phyloP scores from a whole-genome alignment of 2,113 vertebrate species.

The Chionis minor region DNA sequence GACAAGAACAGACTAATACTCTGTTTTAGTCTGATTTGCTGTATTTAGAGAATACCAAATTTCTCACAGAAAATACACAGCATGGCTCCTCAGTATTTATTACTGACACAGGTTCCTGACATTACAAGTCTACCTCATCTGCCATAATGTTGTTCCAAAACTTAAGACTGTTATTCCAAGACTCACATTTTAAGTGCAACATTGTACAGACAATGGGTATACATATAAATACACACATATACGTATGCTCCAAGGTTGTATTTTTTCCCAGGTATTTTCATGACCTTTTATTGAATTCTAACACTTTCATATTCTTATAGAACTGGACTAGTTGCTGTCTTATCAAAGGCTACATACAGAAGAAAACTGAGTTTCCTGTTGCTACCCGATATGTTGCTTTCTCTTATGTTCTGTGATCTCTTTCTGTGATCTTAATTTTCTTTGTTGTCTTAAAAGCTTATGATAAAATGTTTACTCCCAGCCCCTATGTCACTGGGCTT shows the following conservation, averaged over 20 bases:
- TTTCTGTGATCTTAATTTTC: too few species aligned
- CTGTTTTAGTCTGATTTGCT: not conserved
- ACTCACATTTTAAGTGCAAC: not conserved
- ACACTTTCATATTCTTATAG: not conserved
- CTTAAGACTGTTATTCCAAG: not conserved
- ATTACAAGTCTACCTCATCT: not conserved
- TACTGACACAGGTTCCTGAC: not conserved
- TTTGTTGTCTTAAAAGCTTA: too few species aligned
- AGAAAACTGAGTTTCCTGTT: not conserved
- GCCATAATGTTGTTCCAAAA: not conserved
- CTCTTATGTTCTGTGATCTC: too few species aligned
- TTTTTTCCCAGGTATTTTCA: not conserved
- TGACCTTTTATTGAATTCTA: not conserved
- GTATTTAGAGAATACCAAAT: not conserved
- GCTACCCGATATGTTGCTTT: too few species aligned
- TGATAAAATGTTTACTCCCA: too few species aligned
- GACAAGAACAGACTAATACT: not conserved
- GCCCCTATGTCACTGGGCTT: not conserved
- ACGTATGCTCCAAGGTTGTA: not conserved
- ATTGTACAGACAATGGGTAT: not conserved
- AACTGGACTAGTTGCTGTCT: not conserved
- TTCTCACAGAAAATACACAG: not conserved
- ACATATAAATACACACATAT: not conserved
- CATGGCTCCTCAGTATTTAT: not conserved
- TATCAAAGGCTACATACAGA: not conserved